Base-by-base conservation (phyloP, 2,797 vertebrate species). In the Neoniphon sammara region DNA sequence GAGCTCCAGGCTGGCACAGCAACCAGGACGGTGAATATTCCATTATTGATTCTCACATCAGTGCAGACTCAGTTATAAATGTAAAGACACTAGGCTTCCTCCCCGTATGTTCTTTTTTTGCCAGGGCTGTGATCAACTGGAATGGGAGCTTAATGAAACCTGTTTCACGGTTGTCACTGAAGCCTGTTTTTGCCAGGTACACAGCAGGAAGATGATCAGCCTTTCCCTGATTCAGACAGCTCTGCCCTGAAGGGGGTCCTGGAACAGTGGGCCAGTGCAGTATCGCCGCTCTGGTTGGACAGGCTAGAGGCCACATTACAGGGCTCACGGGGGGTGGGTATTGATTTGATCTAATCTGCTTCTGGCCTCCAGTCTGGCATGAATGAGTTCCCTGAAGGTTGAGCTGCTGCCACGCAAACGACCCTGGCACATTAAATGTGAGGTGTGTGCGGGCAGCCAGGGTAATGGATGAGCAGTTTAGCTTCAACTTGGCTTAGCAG, bases 331-430 rank as follows among this genome's bases (percentile, higher is more conserved):
- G 71, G 63, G 82, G 75, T 17, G 44, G 73, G 64, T 86, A 91
- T 84, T 91, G 93, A 95, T 93, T 93, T 83, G 89, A 93, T 90
- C 88, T 91, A 94, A 93, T 93, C 82, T 84, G 78, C 80, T 80
- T 59, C 83, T 44, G 83, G 90, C 78, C 88, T 87, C 75, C 58
- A 84, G 77, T 88, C 89, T 83, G 75, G 84, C 87, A 84, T 82
- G 88, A 89, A 91, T 80, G 87, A 89, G 83, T 69, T 92, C 90
- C 91, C 90, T 77, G 83, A 92, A 88, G 90, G 89, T 88, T 88
- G 75, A 87, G 86, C 82, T 80, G 69, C 85, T 90, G 89, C 89
- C 89, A 92, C 91, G 89, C 90, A 93, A 93, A 93, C 89, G 85
- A 90, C 90, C 90, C 90, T 73, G 75, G 88, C 88, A 87, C 92